These are phyloP conservation scores for Psilopsiagon aymara DNA, from an alignment of 2,113 vertebrate genomes.

Conservation along the genomic window DNA sequence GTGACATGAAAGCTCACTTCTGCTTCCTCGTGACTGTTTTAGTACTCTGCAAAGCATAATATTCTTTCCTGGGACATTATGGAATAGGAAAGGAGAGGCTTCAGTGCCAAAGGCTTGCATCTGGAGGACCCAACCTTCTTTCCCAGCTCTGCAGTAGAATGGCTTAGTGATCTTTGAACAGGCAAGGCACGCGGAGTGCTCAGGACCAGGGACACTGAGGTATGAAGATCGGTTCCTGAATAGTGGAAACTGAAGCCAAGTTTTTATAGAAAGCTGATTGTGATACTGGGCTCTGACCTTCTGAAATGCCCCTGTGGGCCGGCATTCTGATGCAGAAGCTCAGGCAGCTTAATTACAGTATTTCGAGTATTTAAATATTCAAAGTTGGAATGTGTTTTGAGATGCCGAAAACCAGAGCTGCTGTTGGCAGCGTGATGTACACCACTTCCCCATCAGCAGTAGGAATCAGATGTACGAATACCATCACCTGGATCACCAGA, in stretches of 20 bases:
- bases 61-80: background rate
- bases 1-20: constrained; percentile 51
- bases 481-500: background rate
- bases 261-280: background rate
- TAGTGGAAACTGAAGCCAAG: background rate
- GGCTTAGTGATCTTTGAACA: background rate
- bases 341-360: background rate
- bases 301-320: background rate
- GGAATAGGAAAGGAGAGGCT: background rate
- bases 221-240: background rate
- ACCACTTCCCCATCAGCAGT: background rate
- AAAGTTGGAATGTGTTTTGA: background rate
- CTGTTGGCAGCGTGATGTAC: background rate
- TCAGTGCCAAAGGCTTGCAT: background rate
- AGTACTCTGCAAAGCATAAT: background rate
- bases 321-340: background rate
- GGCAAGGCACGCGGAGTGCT: background rate
- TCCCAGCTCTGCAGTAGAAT: background rate
- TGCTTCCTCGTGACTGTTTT: background rate
- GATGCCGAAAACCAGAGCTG: background rate
- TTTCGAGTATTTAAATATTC: background rate
- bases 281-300: background rate
- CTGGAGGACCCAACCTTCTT: background rate
- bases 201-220: background rate
- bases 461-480: background rate